Percentiles rank a stretch among this genome's conserved stretches.
Evolutionary conservation across 1,140 invertebrate genomes (phyloP).

Genomic region (Drosophila nikananu): DNA sequence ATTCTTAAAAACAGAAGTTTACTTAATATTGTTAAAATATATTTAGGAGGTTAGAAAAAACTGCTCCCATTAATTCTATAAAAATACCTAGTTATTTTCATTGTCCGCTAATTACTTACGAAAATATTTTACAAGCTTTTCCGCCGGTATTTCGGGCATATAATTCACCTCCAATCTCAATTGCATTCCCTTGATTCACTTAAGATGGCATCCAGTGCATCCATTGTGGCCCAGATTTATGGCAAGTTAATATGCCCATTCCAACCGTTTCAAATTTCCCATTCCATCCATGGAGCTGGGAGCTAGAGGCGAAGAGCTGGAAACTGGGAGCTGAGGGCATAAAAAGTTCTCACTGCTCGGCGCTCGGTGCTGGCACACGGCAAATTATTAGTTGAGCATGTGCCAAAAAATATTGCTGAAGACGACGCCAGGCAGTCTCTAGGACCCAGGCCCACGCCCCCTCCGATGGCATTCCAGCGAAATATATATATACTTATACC

Average conservation of each 20-base stretch:
- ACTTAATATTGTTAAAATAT: background rate
- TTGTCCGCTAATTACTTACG: conserved; percentile 9
- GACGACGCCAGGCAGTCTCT: conserved; percentile 45
- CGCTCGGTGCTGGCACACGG: conserved; percentile 66
- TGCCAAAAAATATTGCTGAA: conserved; percentile 80
- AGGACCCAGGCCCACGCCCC: background rate
- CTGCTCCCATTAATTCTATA: background rate
- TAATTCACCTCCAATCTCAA: conserved; percentile 50
- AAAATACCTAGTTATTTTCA: background rate
- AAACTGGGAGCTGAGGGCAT: conserved; percentile 28
- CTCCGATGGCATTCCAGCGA: conserved; percentile 50
- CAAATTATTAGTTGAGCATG: conserved; percentile 83
- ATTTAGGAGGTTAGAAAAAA: no score
- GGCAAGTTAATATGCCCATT: conserved; percentile 79
- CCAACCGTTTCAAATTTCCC: conserved; percentile 46
- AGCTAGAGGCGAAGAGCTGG: background rate
- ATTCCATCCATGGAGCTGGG: background rate
- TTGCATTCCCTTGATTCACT: conserved; percentile 61
- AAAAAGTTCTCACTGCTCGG: conserved; percentile 59
- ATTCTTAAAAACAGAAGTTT: background rate
- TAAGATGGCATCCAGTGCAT: conserved; percentile 56
- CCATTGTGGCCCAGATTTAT: conserved; percentile 72
- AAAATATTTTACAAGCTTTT: conserved; percentile 1
- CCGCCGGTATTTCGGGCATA: background rate
- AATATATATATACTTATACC: conserved; percentile 13